Conservation (phyloP, 2,888 invertebrate species). For the Drosophila suboccidentalis region DNA sequence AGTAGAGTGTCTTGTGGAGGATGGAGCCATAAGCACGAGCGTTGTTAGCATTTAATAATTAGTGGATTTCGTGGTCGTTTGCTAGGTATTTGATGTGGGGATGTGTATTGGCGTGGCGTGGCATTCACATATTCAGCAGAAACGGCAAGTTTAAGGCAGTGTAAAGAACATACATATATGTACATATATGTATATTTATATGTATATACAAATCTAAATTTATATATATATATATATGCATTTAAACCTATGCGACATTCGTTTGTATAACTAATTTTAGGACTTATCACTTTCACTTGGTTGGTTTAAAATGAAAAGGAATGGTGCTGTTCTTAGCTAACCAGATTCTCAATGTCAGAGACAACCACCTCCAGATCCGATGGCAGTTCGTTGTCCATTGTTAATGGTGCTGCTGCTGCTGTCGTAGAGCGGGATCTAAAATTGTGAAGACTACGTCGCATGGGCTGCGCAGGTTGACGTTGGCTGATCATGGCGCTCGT, state of each 20-base stretch:
- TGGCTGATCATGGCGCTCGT: constrained; percentile 63
- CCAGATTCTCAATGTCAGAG: constrained; percentile 85
- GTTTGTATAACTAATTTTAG: constrained; percentile 81
- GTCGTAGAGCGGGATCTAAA: constrained; percentile 59
- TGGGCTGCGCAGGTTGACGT: constrained; percentile 46
- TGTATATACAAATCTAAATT: constrained; percentile 51
- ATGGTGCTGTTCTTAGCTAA: constrained; percentile 81
- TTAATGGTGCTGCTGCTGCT: constrained; percentile 18
- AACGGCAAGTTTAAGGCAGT: constrained; percentile 82
- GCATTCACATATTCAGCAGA: constrained; percentile 81
- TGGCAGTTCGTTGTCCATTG: constrained; percentile 76
- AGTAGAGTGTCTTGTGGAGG: constrained; percentile 13
- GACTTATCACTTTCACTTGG: constrained; percentile 82
- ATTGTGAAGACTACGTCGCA: constrained; percentile 61
- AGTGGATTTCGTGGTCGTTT: constrained; percentile 9
- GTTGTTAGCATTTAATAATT: constrained; percentile 29
- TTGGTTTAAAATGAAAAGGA: constrained; percentile 62
- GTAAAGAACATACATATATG: constrained; percentile 71
- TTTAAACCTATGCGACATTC: constrained; percentile 76
- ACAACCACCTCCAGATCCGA: constrained; percentile 85
- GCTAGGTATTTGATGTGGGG: constrained; percentile 22
- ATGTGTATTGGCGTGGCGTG: constrained; percentile 55
- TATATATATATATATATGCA: constrained; percentile 46
- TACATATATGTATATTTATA: constrained; percentile 59
- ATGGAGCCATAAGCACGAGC: constrained; percentile 55